Percentiles rank a stretch among this genome's conserved stretches.
Evolutionary conservation across 2,797 vertebrate species (phyloP).

Genomic region (Ibycter americanus): DNA sequence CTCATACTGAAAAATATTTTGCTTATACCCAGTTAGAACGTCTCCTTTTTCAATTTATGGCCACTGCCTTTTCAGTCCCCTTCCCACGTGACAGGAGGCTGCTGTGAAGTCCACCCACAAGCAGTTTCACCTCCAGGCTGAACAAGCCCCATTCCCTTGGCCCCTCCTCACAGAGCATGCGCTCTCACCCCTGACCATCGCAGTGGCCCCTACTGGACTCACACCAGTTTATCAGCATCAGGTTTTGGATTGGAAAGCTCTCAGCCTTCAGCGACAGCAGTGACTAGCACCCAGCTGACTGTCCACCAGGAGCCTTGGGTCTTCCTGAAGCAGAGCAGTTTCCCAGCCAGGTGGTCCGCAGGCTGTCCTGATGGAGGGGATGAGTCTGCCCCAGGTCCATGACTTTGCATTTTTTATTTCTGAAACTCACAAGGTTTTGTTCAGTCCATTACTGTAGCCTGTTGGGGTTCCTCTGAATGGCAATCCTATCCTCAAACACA

Average conservation of each 20-base stretch:
- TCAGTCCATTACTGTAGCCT: neutral
- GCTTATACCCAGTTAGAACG: neutral
- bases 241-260: neutral
- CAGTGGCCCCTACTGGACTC: neutral
- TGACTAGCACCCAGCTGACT: neutral
- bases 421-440: neutral
- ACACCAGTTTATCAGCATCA: accelerated
- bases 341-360: neutral
- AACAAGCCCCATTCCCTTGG: neutral
- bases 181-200: neutral
- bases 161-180: neutral
- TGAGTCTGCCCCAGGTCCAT: neutral
- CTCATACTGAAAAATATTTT: neutral
- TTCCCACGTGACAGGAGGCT: neutral
- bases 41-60: neutral
- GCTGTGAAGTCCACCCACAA: neutral
- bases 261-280: neutral
- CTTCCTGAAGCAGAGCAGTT: neutral
- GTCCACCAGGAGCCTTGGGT: neutral
- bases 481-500: neutral
- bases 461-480: neutral
- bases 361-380: neutral
- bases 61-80: neutral
- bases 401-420: neutral
- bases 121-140: neutral